These are phyloP conservation scores for Sphaerophoria rueppellii DNA, from an alignment of 2,888 invertebrate genomes.

Conservation along the genomic window DNA sequence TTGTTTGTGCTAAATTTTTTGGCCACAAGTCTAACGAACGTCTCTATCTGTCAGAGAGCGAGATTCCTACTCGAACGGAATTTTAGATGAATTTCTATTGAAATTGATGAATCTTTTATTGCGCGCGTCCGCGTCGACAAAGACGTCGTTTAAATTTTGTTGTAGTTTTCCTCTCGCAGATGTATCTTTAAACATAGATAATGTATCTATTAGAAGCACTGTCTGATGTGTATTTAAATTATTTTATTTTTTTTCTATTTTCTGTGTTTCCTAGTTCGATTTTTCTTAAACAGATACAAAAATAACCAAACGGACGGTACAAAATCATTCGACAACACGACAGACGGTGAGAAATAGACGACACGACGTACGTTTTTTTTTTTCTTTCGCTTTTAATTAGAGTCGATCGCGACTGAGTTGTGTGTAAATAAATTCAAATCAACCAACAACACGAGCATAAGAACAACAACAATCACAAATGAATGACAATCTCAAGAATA, in stretches of 20 bases:
- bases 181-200: slow-evolving; percentile 51
- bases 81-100: slow-evolving; percentile 24
- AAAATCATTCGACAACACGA: slow-evolving; percentile 47
- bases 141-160: background rate
- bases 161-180: slow-evolving; percentile 24
- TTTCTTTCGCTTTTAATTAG: slow-evolving; percentile 23
- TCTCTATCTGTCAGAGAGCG: slow-evolving; percentile 18
- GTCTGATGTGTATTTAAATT: slow-evolving; percentile 8
- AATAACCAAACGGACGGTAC: slow-evolving; percentile 53
- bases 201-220: slow-evolving; percentile 48
- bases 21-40: slow-evolving; percentile 1
- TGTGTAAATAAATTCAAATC: slow-evolving; percentile 67
- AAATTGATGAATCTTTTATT: slow-evolving; percentile 50
- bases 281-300: slow-evolving; percentile 42
- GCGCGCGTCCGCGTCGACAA: slow-evolving; percentile 13
- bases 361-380: background rate
- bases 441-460: slow-evolving; percentile 32
- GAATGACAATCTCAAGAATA: slow-evolving; percentile 47
- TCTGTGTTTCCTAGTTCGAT: slow-evolving; percentile 37
- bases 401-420: slow-evolving; percentile 61
- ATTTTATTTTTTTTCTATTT: slow-evolving; percentile 24
- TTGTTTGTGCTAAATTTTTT: slow-evolving; percentile 33
- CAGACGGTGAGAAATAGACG: slow-evolving; percentile 50
- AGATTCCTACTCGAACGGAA: background rate
- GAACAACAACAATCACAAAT: background rate